phyloP scores from a whole-genome alignment of 2,797 vertebrate species.

The Lagorchestes hirsutus region DNA sequence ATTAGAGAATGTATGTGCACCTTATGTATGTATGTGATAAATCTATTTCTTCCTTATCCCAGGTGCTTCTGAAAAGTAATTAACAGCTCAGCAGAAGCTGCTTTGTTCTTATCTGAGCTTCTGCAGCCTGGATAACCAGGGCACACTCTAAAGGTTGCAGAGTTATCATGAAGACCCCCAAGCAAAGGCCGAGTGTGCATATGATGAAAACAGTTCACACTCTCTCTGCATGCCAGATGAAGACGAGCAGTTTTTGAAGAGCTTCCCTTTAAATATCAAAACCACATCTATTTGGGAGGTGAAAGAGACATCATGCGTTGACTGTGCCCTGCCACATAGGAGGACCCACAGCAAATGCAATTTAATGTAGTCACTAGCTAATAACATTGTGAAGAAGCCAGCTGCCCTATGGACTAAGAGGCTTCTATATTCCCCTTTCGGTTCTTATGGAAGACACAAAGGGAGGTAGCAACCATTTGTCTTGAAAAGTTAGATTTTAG shows the following conservation, averaged over 20 bases:
- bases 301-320: background rate
- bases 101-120: background rate
- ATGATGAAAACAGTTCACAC: background rate
- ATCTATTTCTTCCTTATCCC: background rate
- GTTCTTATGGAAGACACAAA: background rate
- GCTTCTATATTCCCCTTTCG: conserved; percentile 13
- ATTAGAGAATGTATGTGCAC: background rate
- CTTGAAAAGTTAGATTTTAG: background rate
- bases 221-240: conserved; percentile 20
- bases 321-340: background rate
- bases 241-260: conserved; percentile 7
- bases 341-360: background rate
- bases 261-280: background rate
- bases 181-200: background rate
- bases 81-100: background rate
- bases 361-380: background rate
- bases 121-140: background rate
- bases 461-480: background rate
- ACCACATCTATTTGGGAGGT: background rate
- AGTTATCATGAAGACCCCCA: background rate
- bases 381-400: conserved; percentile 9
- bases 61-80: background rate
- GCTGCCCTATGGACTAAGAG: conserved; percentile 6
- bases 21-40: background rate
- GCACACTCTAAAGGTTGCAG: conserved; percentile 13